Evolutionary conservation across 1,140 invertebrate genomes (phyloP), one percentile per base, ranked within the genome.

Genomic region (Cotesia glomerata): DNA sequence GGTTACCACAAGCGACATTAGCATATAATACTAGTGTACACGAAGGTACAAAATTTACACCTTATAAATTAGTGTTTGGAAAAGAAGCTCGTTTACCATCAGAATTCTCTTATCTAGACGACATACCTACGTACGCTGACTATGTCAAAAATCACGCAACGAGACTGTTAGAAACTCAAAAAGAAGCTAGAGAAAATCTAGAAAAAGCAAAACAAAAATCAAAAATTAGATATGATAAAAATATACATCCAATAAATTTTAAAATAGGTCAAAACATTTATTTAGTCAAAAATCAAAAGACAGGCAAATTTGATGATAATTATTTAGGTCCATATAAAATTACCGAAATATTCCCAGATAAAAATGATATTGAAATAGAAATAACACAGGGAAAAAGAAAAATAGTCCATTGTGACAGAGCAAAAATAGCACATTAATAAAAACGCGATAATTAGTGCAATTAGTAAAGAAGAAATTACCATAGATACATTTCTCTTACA

Each of bases 1-100:
- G 72, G 59, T 32, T 85, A 2, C 73, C 73, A 5, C 76, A 74
- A 66, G 78, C 80, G 4, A 51, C 79, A n/a, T 45, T 13, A 4
- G 75, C 77, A 26, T 81, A 78, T 68, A 69, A 79, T 18, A 76
- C 65, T 63, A 61, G 58, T 11, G 14, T 54, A 26, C 72, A 74
- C 16, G 51, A 71, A 11, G 65, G 64, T 4, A 74, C 66, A 1
- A 65, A 67, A 5, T 74, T 69, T 36, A 56, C 59, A 0, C 69
- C 75, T 0, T 59, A 63, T 16, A 58, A 73, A 59, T 13, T 76
- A 34, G 52, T 76, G 0, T 76, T 65, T 45, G 65, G 72, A 0
- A 67, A 61, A 58, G 34, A 14, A 45, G 62, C 65, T 0, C 62
- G 68, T 8, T 16, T 49, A 54, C 52, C 52, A 14, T 54, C 52